Conservation (phyloP, 2,113 vertebrate species). For the Coturnix japonica region DNA sequence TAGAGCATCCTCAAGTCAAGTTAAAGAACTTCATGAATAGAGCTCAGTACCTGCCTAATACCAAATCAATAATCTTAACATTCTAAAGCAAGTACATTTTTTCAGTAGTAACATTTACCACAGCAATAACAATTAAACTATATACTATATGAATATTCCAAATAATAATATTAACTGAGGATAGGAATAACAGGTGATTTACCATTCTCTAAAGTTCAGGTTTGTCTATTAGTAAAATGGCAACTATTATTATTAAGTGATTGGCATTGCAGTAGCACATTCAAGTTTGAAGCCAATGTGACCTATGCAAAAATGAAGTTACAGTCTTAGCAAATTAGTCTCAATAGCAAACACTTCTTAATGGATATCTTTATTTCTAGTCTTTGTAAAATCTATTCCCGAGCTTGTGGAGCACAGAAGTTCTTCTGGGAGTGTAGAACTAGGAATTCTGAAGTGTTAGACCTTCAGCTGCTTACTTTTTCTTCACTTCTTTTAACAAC, state of each 20-base stretch:
- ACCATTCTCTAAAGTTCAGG: background rate
- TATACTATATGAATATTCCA: background rate
- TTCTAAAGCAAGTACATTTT: background rate
- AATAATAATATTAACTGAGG: background rate
- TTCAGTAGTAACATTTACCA: background rate
- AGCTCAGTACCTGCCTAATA: background rate
- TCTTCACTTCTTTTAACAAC: background rate
- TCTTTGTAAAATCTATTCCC: background rate
- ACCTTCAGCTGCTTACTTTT: background rate
- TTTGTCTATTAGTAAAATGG: background rate
- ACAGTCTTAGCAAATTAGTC: background rate
- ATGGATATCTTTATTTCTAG: background rate
- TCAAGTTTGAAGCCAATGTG: background rate
- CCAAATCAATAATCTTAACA: background rate
- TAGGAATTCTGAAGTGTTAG: background rate
- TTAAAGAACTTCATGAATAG: background rate
- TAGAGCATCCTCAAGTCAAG: background rate
- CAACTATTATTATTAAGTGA: background rate
- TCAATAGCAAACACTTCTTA: fast-evolving
- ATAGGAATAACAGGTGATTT: background rate
- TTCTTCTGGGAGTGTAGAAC: background rate
- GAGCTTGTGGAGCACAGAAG: background rate
- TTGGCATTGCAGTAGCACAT: background rate
- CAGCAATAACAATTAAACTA: background rate
- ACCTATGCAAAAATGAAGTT: background rate